phyloP scores from a whole-genome alignment of 2,888 invertebrate species.

The Piscicola geometra region DNA sequence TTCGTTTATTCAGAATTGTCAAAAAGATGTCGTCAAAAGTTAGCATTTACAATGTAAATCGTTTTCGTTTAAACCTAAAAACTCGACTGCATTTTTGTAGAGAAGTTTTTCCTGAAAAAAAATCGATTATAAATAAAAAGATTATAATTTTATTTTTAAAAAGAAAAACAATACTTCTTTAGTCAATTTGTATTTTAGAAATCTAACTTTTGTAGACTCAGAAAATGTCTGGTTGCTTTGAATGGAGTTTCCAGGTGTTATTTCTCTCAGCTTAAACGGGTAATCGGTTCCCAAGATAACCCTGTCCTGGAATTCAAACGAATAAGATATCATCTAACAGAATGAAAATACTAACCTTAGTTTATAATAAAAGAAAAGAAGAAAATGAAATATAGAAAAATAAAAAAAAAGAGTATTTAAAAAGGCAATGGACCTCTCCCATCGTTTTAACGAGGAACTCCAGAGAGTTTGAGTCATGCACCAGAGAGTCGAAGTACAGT shows the following conservation, averaged over 20 bases:
- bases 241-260: conserved; percentile 58
- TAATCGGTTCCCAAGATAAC: conserved; percentile 62
- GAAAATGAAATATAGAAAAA: not conserved
- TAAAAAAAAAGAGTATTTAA: not conserved
- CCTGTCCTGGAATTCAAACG: conserved; percentile 52
- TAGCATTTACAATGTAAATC: conserved; percentile 38
- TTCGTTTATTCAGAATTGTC: too few species aligned
- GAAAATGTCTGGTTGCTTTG: conserved; percentile 45
- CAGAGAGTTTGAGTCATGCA: conserved; percentile 59
- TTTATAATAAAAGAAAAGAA: not conserved
- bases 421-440: conserved; percentile 58
- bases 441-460: conserved; percentile 57
- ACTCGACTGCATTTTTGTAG: conserved; percentile 55
- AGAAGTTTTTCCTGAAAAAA: conserved; percentile 56
- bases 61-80: conserved; percentile 52
- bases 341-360: not conserved
- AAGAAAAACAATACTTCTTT: not conserved
- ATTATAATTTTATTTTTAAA: not conserved
- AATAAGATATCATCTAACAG: not conserved
- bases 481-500: conserved; percentile 60
- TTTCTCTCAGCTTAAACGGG: conserved; percentile 61
- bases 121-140: conserved; percentile 31
- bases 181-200: not conserved
- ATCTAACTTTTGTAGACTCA: not conserved
- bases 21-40: too few species aligned